Evolutionary conservation across 2,113 vertebrate genomes (phyloP).

Genomic region (Baryphthengus martii): DNA sequence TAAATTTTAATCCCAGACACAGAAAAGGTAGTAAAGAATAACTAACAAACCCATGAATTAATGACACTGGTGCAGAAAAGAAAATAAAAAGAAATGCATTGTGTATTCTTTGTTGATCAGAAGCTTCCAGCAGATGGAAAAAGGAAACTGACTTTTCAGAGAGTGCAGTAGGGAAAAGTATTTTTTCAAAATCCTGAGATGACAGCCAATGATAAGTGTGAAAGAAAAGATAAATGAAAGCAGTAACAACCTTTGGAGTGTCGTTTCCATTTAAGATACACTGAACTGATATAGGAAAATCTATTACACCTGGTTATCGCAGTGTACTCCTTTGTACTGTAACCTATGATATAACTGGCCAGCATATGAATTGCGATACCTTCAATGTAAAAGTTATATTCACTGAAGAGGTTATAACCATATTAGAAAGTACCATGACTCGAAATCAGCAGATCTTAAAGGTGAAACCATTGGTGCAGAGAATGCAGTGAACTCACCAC

Average conservation of each 20-base stretch:
- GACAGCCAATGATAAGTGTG: background rate
- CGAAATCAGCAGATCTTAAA: background rate
- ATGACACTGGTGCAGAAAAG: background rate
- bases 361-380: background rate
- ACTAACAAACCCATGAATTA: background rate
- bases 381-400: background rate
- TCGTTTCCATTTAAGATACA: background rate
- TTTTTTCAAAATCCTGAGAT: background rate
- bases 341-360: background rate
- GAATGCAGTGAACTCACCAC: background rate
- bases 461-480: rapidly evolving
- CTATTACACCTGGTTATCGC: background rate
- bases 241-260: background rate
- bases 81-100: background rate
- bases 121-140: background rate
- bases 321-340: background rate
- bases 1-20: background rate
- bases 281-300: background rate
- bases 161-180: background rate
- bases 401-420: background rate
- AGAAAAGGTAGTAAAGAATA: background rate
- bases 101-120: background rate
- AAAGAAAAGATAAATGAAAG: background rate
- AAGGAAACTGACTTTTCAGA: background rate
- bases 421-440: background rate